Conservation (phyloP, 2,113 vertebrate species). For the Neoarius graeffei region DNA sequence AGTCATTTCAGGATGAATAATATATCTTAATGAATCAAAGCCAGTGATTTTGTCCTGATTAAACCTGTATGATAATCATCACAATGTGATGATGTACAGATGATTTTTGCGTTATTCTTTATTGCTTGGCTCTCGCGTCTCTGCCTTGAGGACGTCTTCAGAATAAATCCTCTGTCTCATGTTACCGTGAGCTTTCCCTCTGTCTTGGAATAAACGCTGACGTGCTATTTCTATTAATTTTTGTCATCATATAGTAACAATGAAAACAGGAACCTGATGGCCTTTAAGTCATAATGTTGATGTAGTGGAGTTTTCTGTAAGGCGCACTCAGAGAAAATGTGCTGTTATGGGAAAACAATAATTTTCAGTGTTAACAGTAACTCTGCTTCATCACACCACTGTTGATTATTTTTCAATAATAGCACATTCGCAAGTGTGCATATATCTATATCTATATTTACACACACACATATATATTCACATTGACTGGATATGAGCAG, state of each 20-base stretch:
- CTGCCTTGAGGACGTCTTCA: background rate
- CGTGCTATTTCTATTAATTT: background rate
- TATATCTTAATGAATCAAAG: background rate
- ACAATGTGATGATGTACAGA: too few relatives aligned
- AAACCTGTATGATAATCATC: background rate
- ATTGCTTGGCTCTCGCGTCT: background rate
- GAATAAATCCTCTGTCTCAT: background rate
- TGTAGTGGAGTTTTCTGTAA: background rate
- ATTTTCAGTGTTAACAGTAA: background rate
- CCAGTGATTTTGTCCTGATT: background rate
- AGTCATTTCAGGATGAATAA: background rate
- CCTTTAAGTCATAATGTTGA: background rate
- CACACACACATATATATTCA: too few relatives aligned
- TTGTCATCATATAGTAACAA: background rate
- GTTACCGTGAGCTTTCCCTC: background rate
- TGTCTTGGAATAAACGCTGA: background rate
- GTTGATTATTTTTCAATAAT: background rate
- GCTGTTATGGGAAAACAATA: background rate
- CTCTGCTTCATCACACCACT: background rate
- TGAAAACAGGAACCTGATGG: background rate
- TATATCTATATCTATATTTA: background rate
- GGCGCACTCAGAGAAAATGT: background rate
- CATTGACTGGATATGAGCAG: too few relatives aligned
- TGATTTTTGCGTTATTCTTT: background rate
- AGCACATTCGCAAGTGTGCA: background rate